Conservation (phyloP, 2,113 vertebrate genomes). For the Etheostoma spectabile region DNA sequence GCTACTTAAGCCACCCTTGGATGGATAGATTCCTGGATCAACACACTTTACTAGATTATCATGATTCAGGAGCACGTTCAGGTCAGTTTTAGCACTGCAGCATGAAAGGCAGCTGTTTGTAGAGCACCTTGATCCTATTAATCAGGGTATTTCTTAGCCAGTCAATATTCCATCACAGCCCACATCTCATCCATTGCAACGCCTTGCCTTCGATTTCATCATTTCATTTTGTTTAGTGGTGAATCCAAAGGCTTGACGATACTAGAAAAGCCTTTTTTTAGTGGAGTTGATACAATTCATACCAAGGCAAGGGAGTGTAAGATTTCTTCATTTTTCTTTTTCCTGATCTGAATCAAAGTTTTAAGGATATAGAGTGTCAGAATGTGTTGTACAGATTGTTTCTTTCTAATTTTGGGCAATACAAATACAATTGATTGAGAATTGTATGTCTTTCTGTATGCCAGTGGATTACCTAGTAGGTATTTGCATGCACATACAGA, state of each 20-base stretch:
- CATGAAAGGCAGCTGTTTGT: slow-evolving; percentile 55
- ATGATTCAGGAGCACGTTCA: slow-evolving; percentile 33
- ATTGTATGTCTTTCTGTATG: neutral
- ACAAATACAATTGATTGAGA: neutral
- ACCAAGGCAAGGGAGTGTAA: neutral
- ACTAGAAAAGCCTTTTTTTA: slow-evolving; percentile 31
- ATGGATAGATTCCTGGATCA: slow-evolving; percentile 15
- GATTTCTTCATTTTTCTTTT: neutral
- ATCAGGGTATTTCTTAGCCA: slow-evolving; percentile 67
- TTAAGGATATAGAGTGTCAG: neutral
- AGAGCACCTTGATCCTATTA: slow-evolving; percentile 64
- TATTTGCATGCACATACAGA: too few relatives aligned
- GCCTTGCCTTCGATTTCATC: slow-evolving; percentile 74
- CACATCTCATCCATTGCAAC: slow-evolving; percentile 52
- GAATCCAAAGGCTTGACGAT: slow-evolving; percentile 59
- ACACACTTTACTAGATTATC: slow-evolving; percentile 26
- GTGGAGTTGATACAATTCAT: slow-evolving; percentile 30
- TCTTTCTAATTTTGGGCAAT: neutral
- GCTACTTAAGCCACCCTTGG: neutral
- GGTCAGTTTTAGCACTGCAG: slow-evolving; percentile 60
- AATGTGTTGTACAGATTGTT: neutral
- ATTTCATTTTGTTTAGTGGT: slow-evolving; percentile 74
- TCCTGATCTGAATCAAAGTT: neutral
- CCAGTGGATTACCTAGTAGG: neutral
- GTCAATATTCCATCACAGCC: slow-evolving; percentile 57